These are phyloP conservation scores for Trachurus trachurus DNA, from an alignment of 2,797 vertebrate genomes.

Conservation along the genomic window DNA sequence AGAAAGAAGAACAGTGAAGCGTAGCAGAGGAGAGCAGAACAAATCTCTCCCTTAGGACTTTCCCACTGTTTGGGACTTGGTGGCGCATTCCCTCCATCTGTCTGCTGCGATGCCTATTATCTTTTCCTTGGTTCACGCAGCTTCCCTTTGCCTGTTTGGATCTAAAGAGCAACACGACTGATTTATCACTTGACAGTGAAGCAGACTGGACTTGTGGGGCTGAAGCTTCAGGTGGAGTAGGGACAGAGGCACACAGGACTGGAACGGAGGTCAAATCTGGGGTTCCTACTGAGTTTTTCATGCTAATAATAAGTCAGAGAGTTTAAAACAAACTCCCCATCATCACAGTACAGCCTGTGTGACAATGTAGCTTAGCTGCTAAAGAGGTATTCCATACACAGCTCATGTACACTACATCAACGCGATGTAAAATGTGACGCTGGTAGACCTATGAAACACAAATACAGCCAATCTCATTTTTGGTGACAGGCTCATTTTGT, in stretches of 20 bases:
- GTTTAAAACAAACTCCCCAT: background rate
- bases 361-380: background rate
- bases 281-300: background rate
- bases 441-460: too few species aligned
- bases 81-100: slow-evolving; percentile 63
- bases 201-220: background rate
- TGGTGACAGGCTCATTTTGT: background rate
- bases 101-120: slow-evolving; percentile 42
- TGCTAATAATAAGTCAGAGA: slow-evolving; percentile 11
- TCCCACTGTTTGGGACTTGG: slow-evolving; percentile 63
- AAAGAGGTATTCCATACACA: background rate
- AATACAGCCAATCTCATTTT: background rate
- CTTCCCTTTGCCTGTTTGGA: slow-evolving; percentile 20
- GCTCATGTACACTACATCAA: too few species aligned
- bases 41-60: slow-evolving; percentile 76
- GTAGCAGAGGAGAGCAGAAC: slow-evolving; percentile 58
- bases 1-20: slow-evolving; percentile 44
- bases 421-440: too few species aligned
- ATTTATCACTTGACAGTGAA: slow-evolving; percentile 49
- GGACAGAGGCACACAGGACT: background rate
- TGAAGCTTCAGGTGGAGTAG: slow-evolving; percentile 6
- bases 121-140: slow-evolving; percentile 20
- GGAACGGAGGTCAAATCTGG: slow-evolving; percentile 3
- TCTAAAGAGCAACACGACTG: slow-evolving; percentile 40
- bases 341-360: background rate